Evolutionary conservation across 2,113 vertebrate species (phyloP), one percentile per base, ranked within the genome.

Genomic region (Gobio gobio): DNA sequence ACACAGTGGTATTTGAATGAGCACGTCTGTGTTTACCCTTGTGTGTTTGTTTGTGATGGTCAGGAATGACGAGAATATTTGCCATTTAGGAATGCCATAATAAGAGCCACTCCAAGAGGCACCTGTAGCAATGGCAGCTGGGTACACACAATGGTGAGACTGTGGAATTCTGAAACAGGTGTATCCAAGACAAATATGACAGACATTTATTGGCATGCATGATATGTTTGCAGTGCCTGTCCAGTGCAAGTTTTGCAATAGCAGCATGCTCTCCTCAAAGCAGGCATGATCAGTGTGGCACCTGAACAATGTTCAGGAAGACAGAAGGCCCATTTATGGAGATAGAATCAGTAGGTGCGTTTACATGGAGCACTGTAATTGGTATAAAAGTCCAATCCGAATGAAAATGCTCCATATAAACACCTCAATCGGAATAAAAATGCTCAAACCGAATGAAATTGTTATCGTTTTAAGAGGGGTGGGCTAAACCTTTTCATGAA

Each of bases 151-250:
- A 3, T 26, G 86, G 77, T 45, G 8, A 54, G 5, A 63, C 84
- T 81, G 36, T 87, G 88, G 90, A 93, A 93, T 95, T 91, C 89
- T 83, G 54, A 80, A 89, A 89, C 90, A 92, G 90, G 90, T 92
- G 85, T 84, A 88, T 83, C 78, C 68, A 54, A 47, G 20, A 88
- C 87, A 86, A 90, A 54, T 29, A 43, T 66, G 64, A 79, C 75
- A 79, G 77, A 47, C 51, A 83, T 64, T 56, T 72, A 82, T 72
- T n/a, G 76, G 74, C 18, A 58, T 49, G 40, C 58, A n/a, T 61
- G 45, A 58, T 77, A 74, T 86, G 83, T 86, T 83, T 79, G 59
- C 26, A 58, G 74, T 75, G 36, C 24, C n/a, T 68, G 47, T 59
- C 75, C 20, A 24, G 24, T 59, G 54, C 24, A 49, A 75, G 40